These are phyloP conservation scores for Trichechus manatus DNA, from an alignment of 2,113 vertebrate genomes.

Conservation along the genomic window DNA sequence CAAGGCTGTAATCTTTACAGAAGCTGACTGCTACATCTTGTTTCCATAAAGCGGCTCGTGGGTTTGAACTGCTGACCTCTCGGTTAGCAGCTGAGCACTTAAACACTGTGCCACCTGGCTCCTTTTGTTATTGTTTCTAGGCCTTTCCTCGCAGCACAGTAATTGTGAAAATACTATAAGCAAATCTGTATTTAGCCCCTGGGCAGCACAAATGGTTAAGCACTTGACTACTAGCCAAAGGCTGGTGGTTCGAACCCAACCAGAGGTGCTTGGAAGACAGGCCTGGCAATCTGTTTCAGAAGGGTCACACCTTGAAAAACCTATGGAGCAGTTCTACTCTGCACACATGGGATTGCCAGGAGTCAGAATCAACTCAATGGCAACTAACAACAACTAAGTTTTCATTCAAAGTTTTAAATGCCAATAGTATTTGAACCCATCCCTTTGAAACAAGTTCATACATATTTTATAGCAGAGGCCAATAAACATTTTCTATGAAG, in stretches of 20 bases:
- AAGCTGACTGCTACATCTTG: not conserved
- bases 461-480: slow-evolving; percentile 1
- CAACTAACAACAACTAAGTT: not conserved
- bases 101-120: not conserved
- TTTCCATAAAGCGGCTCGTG: not conserved
- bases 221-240: too few species aligned
- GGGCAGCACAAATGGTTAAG: too few species aligned
- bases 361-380: not conserved
- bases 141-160: not conserved
- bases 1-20: not conserved
- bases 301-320: not conserved
- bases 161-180: not conserved
- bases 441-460: not conserved
- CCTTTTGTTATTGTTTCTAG: not conserved
- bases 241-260: not conserved
- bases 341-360: not conserved
- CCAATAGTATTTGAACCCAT: not conserved
- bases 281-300: not conserved
- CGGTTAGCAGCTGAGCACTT: not conserved
- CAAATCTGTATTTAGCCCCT: not conserved
- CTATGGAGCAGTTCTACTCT: not conserved
- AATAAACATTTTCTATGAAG: not conserved
- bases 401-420: slow-evolving; percentile 16
- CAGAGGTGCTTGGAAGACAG: not conserved
- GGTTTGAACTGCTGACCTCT: too few species aligned